Evolutionary conservation across 1,140 invertebrate genomes (phyloP).

Genomic region (Caenorhabditis remanei): DNA sequence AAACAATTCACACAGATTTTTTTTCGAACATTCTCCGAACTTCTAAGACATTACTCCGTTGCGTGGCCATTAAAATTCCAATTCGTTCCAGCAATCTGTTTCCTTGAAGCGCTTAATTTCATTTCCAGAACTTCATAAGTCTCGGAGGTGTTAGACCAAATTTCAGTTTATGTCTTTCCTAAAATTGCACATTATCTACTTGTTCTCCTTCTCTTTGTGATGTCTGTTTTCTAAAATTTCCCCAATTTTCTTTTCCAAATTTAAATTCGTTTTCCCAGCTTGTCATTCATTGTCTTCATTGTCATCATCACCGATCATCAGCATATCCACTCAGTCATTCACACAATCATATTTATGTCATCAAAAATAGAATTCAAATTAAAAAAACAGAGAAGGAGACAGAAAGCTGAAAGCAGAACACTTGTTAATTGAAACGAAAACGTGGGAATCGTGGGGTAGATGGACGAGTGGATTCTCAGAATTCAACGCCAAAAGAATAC

Average conservation of each 20-base stretch:
- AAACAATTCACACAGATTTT: no score
- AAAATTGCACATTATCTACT: no score
- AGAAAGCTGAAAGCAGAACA: neutral
- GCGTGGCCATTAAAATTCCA: no score
- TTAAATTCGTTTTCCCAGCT: neutral
- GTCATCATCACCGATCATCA: neutral
- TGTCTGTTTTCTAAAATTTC: neutral
- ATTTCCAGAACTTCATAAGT: neutral
- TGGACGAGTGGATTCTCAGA: neutral
- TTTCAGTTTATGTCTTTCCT: no score
- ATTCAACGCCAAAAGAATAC: neutral
- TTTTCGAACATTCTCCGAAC: no score
- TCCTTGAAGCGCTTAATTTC: conserved; percentile 1
- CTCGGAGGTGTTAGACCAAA: neutral
- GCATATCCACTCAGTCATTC: neutral
- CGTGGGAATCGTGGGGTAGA: neutral
- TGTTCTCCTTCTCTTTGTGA: neutral
- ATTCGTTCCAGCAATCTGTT: no score
- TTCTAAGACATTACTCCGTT: no score
- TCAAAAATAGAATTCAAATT: conserved; percentile 10
- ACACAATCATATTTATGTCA: conserved; percentile 24
- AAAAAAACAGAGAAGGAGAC: neutral
- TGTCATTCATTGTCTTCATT: neutral
- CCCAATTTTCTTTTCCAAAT: neutral
- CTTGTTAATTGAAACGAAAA: conserved; percentile 17